A percentile compares a stretch with the other conserved stretches of the same genome.
Conservation (phyloP, 2,888 invertebrate species). For the Nymphalis urticae region DNA sequence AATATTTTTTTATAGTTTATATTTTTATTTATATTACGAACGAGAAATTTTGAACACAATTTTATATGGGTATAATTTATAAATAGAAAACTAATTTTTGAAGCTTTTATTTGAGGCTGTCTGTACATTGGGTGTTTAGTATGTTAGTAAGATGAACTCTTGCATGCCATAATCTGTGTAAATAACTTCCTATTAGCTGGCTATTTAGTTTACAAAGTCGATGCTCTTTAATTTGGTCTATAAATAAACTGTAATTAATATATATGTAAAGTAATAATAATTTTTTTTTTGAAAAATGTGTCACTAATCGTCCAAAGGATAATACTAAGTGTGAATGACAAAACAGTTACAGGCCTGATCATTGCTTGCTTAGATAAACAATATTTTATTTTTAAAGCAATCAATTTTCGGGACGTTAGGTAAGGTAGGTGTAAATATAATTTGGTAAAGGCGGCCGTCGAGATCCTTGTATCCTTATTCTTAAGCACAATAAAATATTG, state of each 20-base stretch:
- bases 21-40: no score
- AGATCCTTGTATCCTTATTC: constrained; percentile 35
- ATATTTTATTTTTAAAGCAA: background rate
- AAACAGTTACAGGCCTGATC: background rate
- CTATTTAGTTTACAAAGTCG: background rate
- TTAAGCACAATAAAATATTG: constrained; percentile 59
- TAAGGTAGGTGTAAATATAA: constrained; percentile 23
- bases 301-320: constrained; percentile 30
- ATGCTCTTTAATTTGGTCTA: background rate
- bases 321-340: background rate
- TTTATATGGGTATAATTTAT: background rate
- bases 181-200: constrained; percentile 17
- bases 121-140: constrained; percentile 3
- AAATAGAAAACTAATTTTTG: no score
- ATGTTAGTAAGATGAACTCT: constrained; percentile 4
- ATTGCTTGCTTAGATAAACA: background rate
- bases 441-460: constrained; percentile 29
- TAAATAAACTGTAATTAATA: background rate
- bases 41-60: background rate
- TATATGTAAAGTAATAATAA: constrained; percentile 3
- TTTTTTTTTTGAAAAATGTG: background rate
- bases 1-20: no score
- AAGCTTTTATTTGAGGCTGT: background rate
- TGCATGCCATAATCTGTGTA: constrained; percentile 25
- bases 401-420: background rate